These are phyloP conservation scores for Myathropa florea DNA, from an alignment of 2,888 invertebrate species.

Conservation along the genomic window DNA sequence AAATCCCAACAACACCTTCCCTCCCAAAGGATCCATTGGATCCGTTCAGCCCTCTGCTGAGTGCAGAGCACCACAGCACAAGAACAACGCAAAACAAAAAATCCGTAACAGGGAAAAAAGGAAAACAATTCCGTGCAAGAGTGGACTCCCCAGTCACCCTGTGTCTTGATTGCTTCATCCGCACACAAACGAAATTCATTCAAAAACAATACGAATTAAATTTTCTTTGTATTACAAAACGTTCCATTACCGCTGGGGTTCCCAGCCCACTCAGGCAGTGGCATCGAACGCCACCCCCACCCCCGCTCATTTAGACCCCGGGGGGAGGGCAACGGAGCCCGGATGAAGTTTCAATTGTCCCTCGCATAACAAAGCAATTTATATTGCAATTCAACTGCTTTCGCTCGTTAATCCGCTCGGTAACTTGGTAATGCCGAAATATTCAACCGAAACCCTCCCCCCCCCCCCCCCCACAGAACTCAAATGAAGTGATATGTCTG, in stretches of 20 bases:
- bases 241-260: not conserved
- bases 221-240: conserved; percentile 36
- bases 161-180: not conserved
- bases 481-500: conserved; percentile 56
- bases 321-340: not conserved
- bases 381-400: conserved; percentile 58
- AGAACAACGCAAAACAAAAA: not conserved
- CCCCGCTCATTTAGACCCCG: not conserved
- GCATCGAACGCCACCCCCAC: not conserved
- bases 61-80: not conserved
- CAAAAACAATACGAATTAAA: conserved; percentile 60
- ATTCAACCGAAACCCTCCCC: not conserved
- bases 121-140: not conserved
- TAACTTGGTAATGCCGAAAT: conserved; percentile 22
- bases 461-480: not conserved
- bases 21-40: not conserved
- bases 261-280: too few species aligned
- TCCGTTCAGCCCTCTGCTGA: not conserved
- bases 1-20: not conserved
- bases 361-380: conserved; percentile 55
- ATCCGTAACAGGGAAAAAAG: not conserved
- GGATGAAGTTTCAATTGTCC: conserved; percentile 63
- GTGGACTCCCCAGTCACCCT: not conserved
- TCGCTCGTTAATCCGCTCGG: conserved; percentile 46
- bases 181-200: conserved; percentile 42